Conservation (phyloP, 2,888 invertebrate species). For the Neoitamus cyanurus region DNA sequence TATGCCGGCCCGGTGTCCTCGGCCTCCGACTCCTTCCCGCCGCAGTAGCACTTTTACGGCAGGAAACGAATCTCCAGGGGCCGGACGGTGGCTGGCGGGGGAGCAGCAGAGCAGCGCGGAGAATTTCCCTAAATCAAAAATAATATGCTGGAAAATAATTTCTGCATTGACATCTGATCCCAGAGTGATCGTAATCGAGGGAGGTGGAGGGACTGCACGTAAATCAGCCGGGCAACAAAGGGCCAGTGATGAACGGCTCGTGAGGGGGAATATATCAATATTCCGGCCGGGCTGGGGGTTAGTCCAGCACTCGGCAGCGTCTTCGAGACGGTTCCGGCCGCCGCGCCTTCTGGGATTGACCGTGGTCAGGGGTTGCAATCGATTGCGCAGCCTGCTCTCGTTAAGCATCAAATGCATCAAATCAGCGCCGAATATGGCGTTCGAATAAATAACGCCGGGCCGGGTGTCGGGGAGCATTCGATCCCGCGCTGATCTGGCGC, state of each 20-base stretch:
- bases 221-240: constrained; percentile 45
- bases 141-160: constrained; percentile 54
- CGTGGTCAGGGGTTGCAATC: constrained; percentile 29
- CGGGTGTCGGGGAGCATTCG: constrained; percentile 32
- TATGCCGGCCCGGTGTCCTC: constrained; percentile 6
- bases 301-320: background rate
- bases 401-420: constrained; percentile 25
- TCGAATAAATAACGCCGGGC: constrained; percentile 2
- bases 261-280: constrained; percentile 26
- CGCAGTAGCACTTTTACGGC: constrained; percentile 26
- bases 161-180: constrained; percentile 54
- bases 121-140: constrained; percentile 54
- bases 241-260: constrained; percentile 46
- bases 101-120: background rate
- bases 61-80: constrained; percentile 15
- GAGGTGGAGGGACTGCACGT: constrained; percentile 30
- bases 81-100: background rate
- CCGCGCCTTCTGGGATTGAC: background rate
- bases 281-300: background rate
- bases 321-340: background rate
- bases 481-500: constrained; percentile 9
- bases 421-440: constrained; percentile 24
- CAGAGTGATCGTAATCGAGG: constrained; percentile 53
- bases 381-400: background rate
- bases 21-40: background rate